Conservation (phyloP, 1,140 invertebrate species). For the Scaptodrosophila lebanonensis region DNA sequence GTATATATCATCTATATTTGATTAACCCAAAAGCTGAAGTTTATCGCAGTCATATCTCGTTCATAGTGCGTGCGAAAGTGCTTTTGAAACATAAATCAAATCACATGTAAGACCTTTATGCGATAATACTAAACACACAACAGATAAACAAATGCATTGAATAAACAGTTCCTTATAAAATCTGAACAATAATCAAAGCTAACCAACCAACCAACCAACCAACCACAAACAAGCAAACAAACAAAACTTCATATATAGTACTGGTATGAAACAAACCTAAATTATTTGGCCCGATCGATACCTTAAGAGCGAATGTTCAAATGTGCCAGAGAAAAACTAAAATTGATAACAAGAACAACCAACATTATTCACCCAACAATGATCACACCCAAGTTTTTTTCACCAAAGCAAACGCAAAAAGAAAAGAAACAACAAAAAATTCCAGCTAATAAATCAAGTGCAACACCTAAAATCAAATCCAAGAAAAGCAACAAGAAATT, state of each 20-base stretch:
- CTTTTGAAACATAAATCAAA: conserved; percentile 15
- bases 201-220: too few species aligned
- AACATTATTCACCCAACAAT: conserved; percentile 39
- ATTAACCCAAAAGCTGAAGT: too few species aligned
- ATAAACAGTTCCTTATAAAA: too few species aligned
- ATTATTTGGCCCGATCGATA: too few species aligned
- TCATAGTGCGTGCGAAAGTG: conserved; percentile 46
- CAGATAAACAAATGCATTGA: conserved; percentile 12
- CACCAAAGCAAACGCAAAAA: conserved; percentile 21
- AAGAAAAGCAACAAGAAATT: conserved; percentile 20
- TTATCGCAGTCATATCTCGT: too few species aligned
- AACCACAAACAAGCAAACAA: too few species aligned
- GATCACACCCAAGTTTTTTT: too few species aligned
- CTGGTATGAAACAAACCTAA: too few species aligned
- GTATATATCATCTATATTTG: conserved; percentile 7
- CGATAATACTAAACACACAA: conserved; percentile 3
- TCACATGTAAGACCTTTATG: background rate
- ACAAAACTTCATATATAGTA: too few species aligned
- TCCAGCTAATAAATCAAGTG: too few species aligned
- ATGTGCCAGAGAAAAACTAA: conserved; percentile 17
- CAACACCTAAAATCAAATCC: conserved; percentile 13
- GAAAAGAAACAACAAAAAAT: conserved; percentile 21
- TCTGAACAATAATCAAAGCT: too few species aligned
- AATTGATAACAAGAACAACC: conserved; percentile 27
- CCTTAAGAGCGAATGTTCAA: conserved; percentile 1